These are phyloP conservation scores for Cariama cristata DNA, from an alignment of 2,113 vertebrate genomes.

Conservation along the genomic window DNA sequence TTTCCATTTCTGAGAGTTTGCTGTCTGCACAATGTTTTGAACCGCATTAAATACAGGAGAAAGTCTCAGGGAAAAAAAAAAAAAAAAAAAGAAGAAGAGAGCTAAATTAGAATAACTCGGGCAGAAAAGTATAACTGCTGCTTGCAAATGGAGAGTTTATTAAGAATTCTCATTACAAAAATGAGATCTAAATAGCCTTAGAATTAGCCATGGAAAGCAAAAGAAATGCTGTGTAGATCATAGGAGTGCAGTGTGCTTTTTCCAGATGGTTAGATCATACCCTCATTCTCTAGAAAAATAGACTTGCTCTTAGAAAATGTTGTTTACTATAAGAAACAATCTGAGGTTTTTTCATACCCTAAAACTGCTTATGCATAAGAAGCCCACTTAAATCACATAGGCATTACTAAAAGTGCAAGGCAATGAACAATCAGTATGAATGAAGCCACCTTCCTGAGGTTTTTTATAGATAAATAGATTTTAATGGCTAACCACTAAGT, in stretches of 20 bases:
- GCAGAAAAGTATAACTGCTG: background rate
- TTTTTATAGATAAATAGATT: background rate
- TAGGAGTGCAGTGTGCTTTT: background rate
- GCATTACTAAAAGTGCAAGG: background rate
- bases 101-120: background rate
- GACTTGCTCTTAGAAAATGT: background rate
- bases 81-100: background rate
- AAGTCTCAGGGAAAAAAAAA: background rate
- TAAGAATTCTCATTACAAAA: background rate
- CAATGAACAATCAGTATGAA: background rate
- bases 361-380: background rate
- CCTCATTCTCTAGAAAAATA: background rate
- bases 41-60: background rate
- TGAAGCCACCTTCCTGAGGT: background rate
- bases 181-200: background rate
- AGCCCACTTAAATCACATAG: background rate
- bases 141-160: background rate
- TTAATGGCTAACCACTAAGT: background rate
- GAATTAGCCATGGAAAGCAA: background rate
- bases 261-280: background rate
- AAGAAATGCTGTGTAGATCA: background rate
- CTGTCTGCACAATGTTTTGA: background rate
- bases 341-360: background rate
- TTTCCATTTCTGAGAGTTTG: background rate
- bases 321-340: background rate